These are phyloP conservation scores for Turritopsis rubra DNA, from an alignment of 30 jellyfish, hydroid and myxozoan species.

Conservation along the genomic window DNA sequence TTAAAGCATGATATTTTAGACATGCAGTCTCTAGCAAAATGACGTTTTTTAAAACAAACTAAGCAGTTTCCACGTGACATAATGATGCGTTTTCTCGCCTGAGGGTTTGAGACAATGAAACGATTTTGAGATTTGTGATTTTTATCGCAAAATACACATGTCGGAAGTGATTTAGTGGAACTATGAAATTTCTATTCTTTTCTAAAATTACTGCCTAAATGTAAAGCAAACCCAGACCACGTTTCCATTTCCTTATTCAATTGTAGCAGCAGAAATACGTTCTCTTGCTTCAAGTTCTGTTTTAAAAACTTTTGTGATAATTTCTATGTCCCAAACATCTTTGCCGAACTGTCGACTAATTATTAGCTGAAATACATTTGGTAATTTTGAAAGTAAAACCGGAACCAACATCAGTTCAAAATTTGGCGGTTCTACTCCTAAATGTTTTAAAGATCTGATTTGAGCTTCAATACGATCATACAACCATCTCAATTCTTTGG, in stretches of 20 bases:
- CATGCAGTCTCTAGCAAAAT: slow-evolving; percentile 8
- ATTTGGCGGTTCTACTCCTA: not conserved
- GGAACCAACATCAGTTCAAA: not conserved
- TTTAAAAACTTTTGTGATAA: too few relatives aligned
- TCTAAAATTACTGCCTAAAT: not conserved
- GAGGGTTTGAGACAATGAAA: not conserved
- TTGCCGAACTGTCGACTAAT: not conserved
- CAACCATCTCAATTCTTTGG: not conserved
- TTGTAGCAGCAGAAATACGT: not conserved
- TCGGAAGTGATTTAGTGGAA: not conserved
- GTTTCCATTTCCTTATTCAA: not conserved
- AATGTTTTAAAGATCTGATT: not conserved
- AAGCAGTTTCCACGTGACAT: not conserved
- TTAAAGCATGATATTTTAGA: slow-evolving; percentile 16
- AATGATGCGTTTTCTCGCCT: not conserved
- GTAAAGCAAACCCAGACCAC: not conserved
- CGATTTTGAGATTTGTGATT: not conserved
- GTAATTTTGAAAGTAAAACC: not conserved
- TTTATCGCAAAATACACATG: not conserved
- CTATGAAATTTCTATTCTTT: not conserved
- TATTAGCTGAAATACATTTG: not conserved
- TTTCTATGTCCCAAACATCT: too few relatives aligned
- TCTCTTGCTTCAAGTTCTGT: not conserved
- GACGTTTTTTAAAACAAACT: not conserved
- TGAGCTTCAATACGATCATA: not conserved